phyloP scores from a whole-genome alignment of 1,140 invertebrate species.

The Meteorus sp. region DNA sequence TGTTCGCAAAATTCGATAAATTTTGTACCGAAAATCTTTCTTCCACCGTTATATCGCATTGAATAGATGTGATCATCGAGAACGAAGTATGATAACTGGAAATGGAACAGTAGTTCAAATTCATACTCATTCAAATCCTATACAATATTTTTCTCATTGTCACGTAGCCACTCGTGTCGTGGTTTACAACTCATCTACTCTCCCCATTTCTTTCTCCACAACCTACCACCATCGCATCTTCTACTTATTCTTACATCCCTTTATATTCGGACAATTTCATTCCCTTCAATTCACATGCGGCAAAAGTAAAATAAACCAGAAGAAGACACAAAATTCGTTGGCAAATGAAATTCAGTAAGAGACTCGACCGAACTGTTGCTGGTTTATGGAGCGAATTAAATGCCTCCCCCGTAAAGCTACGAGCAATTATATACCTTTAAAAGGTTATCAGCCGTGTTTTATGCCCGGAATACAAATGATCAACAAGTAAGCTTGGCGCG shows the following conservation, averaged over 20 bases:
- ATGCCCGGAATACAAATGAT: conserved; percentile 40
- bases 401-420: conserved; percentile 38
- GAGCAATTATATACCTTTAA: conserved; percentile 34
- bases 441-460: conserved; percentile 39
- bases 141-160: conserved; percentile 19
- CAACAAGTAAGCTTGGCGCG: conserved; percentile 33
- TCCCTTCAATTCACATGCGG: too few relatives aligned
- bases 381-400: conserved; percentile 40
- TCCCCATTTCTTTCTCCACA: too few relatives aligned
- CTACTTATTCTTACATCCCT: background rate
- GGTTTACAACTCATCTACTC: conserved; percentile 18
- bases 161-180: conserved; percentile 14
- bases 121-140: background rate
- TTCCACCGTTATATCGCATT: too few relatives aligned
- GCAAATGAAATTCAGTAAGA: background rate
- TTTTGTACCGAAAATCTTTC: too few relatives aligned
- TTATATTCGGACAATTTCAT: too few relatives aligned
- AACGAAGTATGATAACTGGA: too few relatives aligned
- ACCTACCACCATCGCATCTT: too few relatives aligned
- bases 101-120: too few relatives aligned
- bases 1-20: too few relatives aligned
- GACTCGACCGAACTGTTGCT: conserved; percentile 15
- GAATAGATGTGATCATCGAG: too few relatives aligned
- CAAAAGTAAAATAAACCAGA: conserved; percentile 21
- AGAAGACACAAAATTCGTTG: background rate